Percentiles rank a stretch among this genome's conserved stretches.
phyloP scores from a whole-genome alignment of 2,797 vertebrate species.

The Esox lucius region DNA sequence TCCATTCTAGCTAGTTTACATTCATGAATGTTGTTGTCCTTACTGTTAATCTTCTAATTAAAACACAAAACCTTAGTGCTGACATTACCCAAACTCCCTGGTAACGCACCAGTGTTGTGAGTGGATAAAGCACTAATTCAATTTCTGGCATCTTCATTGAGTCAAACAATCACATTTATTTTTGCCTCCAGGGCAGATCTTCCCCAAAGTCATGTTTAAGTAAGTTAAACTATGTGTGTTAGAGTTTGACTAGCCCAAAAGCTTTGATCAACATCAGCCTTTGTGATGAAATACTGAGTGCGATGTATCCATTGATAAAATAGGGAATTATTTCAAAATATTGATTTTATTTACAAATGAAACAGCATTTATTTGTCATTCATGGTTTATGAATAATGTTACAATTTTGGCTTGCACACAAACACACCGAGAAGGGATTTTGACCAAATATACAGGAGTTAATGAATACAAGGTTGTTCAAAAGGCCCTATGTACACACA shows the following conservation, averaged over 20 bases:
- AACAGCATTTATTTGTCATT: conserved; percentile 48
- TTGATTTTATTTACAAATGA: conserved; percentile 57
- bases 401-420: conserved; percentile 66
- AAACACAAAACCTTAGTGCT: no score
- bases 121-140: no score
- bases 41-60: no score
- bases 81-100: no score
- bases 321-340: conserved; percentile 60
- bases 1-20: no score
- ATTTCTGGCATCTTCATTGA: no score
- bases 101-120: no score
- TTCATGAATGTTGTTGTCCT: no score
- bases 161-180: no score
- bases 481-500: conserved; percentile 46
- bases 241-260: not conserved
- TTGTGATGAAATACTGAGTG: not conserved
- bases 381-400: conserved; percentile 56
- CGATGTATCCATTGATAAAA: conserved; percentile 29
- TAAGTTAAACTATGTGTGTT: not conserved
- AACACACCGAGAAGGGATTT: conserved; percentile 36
- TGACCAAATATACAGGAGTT: conserved; percentile 41
- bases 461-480: conserved; percentile 24
- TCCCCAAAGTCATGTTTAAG: no score
- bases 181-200: no score
- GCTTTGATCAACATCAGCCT: not conserved